Evolutionary conservation across 2,113 vertebrate genomes (phyloP), one percentile per base, ranked within the genome.

Genomic region (Ursus arctos): DNA sequence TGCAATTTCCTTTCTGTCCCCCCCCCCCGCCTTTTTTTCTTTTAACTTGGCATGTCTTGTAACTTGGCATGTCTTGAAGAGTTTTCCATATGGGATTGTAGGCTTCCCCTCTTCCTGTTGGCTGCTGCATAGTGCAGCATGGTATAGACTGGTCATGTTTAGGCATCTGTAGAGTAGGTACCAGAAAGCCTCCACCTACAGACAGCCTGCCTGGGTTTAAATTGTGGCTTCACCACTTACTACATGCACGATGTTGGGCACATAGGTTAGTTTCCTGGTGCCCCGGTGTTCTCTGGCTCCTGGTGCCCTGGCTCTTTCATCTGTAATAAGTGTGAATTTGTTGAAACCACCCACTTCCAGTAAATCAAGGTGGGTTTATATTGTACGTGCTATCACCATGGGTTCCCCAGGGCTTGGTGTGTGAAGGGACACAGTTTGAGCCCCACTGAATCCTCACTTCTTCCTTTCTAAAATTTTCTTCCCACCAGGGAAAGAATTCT

Each of bases 391-490:
- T n/a, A 59, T 7, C 22, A 43, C 22, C 15, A 22, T 19, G 22
- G 51, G 90, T 33, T 53, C 51, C 24, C 43, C 22, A 51, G 88
- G 81, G 31, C 31, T 81, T 40, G 19, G 36, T 16, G 0, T 0
- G 31, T 21, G 13, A 59, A 77, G n/a, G 67, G 65, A 65, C 22
- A 12, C 11, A 2, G 5, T 69, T 47, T 82, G 83, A 86, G 65
- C 80, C 13, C 0, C 53, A 49, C 1, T 3, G 26, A 33, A 49
- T 72, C 40, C 11, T 90, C 21, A 59, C 21, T 83, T 55, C 33
- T 74, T 82, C 31, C 86, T 96, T 95, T 26, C 67, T 72, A 79
- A 53, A 88, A 89, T 26, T 55, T 83, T 85, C 13, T 85, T 80
- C 95, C 67, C 7, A 63, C 43, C 19, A 57, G 91, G 67, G 87